Conservation (phyloP, 1,140 invertebrate species). For the Eupeodes corollae region DNA sequence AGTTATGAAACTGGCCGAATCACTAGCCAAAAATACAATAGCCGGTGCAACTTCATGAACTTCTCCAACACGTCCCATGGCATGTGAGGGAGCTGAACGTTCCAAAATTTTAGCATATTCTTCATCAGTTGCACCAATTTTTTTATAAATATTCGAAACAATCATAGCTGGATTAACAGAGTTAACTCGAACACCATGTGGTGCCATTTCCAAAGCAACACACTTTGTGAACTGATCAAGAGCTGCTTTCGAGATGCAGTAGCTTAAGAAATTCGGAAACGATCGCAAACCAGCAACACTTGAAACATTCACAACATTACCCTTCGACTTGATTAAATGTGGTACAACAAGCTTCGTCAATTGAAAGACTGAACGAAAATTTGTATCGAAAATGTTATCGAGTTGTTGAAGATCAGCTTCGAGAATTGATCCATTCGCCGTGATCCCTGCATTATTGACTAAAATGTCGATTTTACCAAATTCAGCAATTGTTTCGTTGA, state of each 20-base stretch:
- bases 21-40: slow-evolving; percentile 74
- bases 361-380: slow-evolving; percentile 72
- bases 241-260: slow-evolving; percentile 80
- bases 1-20: slow-evolving; percentile 69
- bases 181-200: slow-evolving; percentile 75
- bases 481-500: slow-evolving; percentile 56
- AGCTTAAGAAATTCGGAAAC: slow-evolving; percentile 63
- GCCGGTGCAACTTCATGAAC: slow-evolving; percentile 66
- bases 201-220: slow-evolving; percentile 63
- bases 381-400: slow-evolving; percentile 71
- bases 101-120: slow-evolving; percentile 62
- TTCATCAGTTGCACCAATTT: slow-evolving; percentile 54
- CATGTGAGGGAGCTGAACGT: slow-evolving; percentile 62
- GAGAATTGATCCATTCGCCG: slow-evolving; percentile 53
- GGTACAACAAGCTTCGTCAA: slow-evolving; percentile 75
- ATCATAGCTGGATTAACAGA: slow-evolving; percentile 73
- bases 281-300: slow-evolving; percentile 75
- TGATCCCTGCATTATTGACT: slow-evolving; percentile 79
- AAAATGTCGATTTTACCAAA: slow-evolving; percentile 66
- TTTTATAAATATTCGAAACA: slow-evolving; percentile 67
- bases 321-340: slow-evolving; percentile 67
- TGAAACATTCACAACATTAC: slow-evolving; percentile 82
- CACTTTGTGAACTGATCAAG: slow-evolving; percentile 83
- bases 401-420: slow-evolving; percentile 68
- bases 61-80: slow-evolving; percentile 65